Conservation (phyloP, 2,797 vertebrate species). For the Poeciliopsis presidionis region DNA sequence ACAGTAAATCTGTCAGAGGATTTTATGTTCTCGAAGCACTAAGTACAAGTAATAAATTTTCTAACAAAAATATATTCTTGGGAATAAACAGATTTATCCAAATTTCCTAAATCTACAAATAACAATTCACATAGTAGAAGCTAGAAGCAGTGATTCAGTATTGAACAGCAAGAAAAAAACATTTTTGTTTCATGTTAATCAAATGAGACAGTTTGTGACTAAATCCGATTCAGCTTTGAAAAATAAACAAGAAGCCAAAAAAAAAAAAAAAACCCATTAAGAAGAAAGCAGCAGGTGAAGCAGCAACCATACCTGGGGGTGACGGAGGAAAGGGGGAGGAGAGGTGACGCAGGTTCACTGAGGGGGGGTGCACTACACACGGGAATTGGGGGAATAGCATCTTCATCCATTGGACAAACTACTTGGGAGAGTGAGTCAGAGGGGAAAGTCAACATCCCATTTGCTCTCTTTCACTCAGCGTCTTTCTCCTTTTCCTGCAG, state of each 20-base stretch:
- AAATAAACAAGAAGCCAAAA: constrained; percentile 1
- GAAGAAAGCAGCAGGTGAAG: constrained; percentile 48
- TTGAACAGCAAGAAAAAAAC: background rate
- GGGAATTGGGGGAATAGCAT: constrained; percentile 62
- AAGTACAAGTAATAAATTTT: background rate
- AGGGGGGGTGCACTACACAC: constrained; percentile 70
- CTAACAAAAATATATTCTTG: background rate
- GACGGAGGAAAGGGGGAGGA: constrained; percentile 69
- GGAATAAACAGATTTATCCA: background rate
- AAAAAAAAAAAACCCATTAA: constrained; percentile 7
- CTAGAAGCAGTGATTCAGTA: background rate
- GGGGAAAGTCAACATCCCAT: constrained; percentile 74
- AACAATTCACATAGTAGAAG: background rate
- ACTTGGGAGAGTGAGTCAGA: constrained; percentile 68
- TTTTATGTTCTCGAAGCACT: background rate
- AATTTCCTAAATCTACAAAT: background rate
- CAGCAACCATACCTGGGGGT: constrained; percentile 74
- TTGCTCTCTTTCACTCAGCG: constrained; percentile 47
- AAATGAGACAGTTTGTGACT: background rate
- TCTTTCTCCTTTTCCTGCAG: constrained; percentile 31
- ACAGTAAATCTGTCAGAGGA: too few relatives aligned
- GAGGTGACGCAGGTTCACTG: constrained; percentile 67
- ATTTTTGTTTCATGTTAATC: background rate
- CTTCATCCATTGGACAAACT: constrained; percentile 78
- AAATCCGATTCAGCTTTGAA: background rate